Evolutionary conservation across 1,140 invertebrate genomes (phyloP).

Genomic region (Bombus balteatus): DNA sequence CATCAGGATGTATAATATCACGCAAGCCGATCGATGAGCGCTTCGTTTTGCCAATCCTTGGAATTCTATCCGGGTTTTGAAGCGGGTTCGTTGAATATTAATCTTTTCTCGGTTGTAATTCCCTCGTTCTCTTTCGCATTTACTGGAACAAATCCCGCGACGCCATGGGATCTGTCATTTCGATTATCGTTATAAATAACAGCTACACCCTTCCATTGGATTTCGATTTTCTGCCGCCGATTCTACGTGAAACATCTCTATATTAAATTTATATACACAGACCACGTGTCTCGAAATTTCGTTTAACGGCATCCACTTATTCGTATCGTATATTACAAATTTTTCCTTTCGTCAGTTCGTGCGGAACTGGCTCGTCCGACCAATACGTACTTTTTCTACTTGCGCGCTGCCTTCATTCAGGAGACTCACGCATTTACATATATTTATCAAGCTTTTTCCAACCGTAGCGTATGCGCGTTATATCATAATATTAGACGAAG

Average conservation of each 20-base stretch:
- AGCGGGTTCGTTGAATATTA: constrained; percentile 17
- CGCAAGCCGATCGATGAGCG: not conserved
- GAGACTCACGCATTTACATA: too few relatives aligned
- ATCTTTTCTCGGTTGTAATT: not conserved
- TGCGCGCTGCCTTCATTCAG: not conserved
- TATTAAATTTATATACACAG: too few relatives aligned
- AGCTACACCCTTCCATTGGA: not conserved
- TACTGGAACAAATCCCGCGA: not conserved
- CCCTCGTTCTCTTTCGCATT: not conserved
- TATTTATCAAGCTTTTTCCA: not conserved
- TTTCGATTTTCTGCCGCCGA: not conserved
- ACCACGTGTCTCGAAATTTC: not conserved
- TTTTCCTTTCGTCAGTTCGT: not conserved
- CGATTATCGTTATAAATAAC: constrained; percentile 4
- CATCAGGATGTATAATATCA: not conserved
- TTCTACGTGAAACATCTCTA: not conserved
- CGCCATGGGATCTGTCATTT: not conserved
- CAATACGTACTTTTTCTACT: not conserved
- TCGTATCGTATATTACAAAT: not conserved
- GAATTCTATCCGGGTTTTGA: not conserved
- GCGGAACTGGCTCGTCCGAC: not conserved
- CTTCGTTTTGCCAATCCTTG: constrained; percentile 6
- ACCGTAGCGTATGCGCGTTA: not conserved
- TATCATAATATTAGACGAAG: not conserved
- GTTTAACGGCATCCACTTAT: not conserved